phyloP scores from a whole-genome alignment of 2,797 vertebrate genomes.

The Gallirallus australis region DNA sequence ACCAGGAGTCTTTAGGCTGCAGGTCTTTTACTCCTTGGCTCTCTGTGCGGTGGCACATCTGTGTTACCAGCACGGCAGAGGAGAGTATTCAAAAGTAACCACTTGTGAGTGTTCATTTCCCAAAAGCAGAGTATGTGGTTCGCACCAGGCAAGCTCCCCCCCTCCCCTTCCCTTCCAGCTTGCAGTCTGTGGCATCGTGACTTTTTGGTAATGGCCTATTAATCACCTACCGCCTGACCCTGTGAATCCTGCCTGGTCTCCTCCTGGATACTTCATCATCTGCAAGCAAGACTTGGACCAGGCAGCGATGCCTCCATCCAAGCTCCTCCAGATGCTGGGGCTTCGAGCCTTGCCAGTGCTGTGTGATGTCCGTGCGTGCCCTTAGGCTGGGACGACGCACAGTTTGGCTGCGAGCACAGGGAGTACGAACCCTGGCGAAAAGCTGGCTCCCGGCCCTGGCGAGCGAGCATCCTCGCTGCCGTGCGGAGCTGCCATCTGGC shows the following conservation, averaged over 20 bases:
- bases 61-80: background rate
- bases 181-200: background rate
- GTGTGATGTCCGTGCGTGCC: background rate
- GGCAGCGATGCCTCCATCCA: background rate
- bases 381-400: background rate
- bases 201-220: constrained; percentile 28
- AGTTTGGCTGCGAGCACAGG: background rate
- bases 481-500: background rate
- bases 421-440: background rate
- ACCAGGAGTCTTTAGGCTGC: background rate
- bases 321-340: background rate
- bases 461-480: accelerated
- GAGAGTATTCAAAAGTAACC: background rate
- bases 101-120: accelerated
- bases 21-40: background rate
- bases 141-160: background rate
- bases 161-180: background rate
- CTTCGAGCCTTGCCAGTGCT: background rate
- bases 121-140: background rate
- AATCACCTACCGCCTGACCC: background rate
- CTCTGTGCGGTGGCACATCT: background rate
- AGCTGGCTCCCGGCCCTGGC: background rate
- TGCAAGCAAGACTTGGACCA: background rate
- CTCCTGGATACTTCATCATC: background rate
- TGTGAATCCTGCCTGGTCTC: background rate